Base-by-base conservation (phyloP, 2,888 invertebrate genomes). In the Erebia ligea region DNA sequence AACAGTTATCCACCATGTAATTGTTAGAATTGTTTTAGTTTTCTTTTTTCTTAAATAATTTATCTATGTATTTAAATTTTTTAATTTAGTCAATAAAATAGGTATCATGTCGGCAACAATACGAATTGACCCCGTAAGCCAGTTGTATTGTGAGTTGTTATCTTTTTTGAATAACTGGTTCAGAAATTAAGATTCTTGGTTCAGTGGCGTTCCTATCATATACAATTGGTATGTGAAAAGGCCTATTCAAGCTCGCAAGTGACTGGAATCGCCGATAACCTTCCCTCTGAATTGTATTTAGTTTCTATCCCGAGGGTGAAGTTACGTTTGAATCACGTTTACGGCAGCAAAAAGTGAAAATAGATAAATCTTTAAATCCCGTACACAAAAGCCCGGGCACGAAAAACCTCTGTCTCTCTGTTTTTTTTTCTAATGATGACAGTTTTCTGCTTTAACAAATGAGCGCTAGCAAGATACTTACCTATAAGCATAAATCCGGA, bases 251-350 rank as follows among this genome's bases (percentile, higher is more conserved):
- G 68, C 67, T 71, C 76, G 76, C 75, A 76, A 81, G 84, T 80
- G 82, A 78, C 72, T 79, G 76, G 86, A 87, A 89, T 87, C 75
- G 77, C 76, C 81, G 85, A 89, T 88, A 86, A 81, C 83, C 81
- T 82, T 81, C 80, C 77, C 76, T 77, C 78, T 79, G 73, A 76
- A 80, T 76, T 77, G 76, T 84, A 82, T 84, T 81, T 76, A 78
- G 78, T 83, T 82, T 86, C 82, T 84, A 67, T 68, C 73, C 65
- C 68, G 67, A 72, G 73, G 72, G 75, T 70, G 73, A 75, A 69
- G 66, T 67, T 59, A 75, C 66, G 68, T 76, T 77, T 73, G 67
- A 75, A 75, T 77, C 77, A 78, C 75, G 78, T 76, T 64, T 59
- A 56, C 65, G 67, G 64, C 66, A 73, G 69, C 67, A 73, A 70